These are phyloP conservation scores for Pomacea canaliculata DNA, from an alignment of 2,888 invertebrate species.

Conservation along the genomic window DNA sequence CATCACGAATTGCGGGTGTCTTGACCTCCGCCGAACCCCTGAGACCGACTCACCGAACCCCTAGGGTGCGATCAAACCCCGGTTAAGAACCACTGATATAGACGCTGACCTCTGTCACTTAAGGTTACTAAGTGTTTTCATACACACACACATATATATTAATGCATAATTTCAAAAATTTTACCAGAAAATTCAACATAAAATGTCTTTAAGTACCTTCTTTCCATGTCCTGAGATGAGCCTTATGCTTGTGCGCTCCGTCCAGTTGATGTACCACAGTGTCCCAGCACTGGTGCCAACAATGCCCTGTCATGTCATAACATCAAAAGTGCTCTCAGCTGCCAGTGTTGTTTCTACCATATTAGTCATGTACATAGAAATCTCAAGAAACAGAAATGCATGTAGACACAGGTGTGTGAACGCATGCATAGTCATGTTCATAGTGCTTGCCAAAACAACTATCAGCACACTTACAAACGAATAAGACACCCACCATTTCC, in stretches of 20 bases:
- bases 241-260: constrained; percentile 65
- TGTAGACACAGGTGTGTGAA: not conserved
- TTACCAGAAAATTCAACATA: not conserved
- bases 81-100: no score
- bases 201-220: constrained; percentile 42
- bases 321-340: not conserved
- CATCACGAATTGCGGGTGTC: no score
- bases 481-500: constrained; percentile 60
- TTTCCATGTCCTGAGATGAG: constrained; percentile 66
- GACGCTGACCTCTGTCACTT: no score
- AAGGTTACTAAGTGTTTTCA: no score
- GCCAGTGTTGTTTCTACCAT: not conserved
- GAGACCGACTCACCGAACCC: no score
- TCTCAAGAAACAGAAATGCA: not conserved
- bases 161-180: no score
- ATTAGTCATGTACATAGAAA: not conserved
- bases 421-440: no score
- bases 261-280: constrained; percentile 70
- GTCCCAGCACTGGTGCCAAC: constrained; percentile 67
- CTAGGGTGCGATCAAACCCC: no score
- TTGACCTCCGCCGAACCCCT: no score
- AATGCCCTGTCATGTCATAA: constrained; percentile 57
- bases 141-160: not conserved
- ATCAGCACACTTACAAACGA: no score
- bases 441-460: no score